Conservation (phyloP, 1,140 invertebrate genomes). For the Euura saliciscinereae region DNA sequence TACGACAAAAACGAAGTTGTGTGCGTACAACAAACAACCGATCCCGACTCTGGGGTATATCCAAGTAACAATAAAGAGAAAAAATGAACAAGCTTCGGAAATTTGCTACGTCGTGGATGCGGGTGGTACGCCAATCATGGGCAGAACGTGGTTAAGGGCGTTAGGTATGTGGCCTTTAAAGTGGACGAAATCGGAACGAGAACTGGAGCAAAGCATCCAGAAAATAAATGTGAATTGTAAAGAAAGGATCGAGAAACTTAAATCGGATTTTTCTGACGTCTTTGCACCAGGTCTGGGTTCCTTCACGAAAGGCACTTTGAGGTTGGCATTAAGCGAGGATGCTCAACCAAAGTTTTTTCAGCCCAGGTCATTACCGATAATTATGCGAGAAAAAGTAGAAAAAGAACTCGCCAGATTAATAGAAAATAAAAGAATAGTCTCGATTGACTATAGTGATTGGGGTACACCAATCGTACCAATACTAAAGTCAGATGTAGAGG, state of each 20-base stretch:
- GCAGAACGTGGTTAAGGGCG: constrained; percentile 20
- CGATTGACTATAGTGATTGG: constrained; percentile 43
- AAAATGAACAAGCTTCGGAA: constrained; percentile 5
- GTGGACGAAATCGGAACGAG: neutral
- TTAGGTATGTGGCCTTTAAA: constrained; percentile 20
- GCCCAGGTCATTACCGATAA: constrained; percentile 26
- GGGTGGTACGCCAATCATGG: constrained; percentile 35
- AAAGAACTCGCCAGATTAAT: constrained; percentile 27
- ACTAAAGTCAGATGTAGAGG: constrained; percentile 50
- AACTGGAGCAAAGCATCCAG: neutral
- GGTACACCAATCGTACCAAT: constrained; percentile 57
- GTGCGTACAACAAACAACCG: too few species aligned
- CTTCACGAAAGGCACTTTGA: constrained; percentile 18
- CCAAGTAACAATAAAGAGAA: neutral
- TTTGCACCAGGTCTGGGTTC: constrained; percentile 11
- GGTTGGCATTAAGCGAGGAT: constrained; percentile 8
- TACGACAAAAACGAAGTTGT: constrained; percentile 6
- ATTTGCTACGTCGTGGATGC: constrained; percentile 25
- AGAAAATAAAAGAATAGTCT: constrained; percentile 21
- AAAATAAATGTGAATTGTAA: neutral
- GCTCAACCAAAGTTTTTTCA: constrained; percentile 19
- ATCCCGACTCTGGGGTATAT: neutral
- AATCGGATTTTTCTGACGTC: constrained; percentile 7
- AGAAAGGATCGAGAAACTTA: neutral
- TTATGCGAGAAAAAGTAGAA: constrained; percentile 22